Conservation (phyloP, 2,888 invertebrate species). For the Muscina levida region DNA sequence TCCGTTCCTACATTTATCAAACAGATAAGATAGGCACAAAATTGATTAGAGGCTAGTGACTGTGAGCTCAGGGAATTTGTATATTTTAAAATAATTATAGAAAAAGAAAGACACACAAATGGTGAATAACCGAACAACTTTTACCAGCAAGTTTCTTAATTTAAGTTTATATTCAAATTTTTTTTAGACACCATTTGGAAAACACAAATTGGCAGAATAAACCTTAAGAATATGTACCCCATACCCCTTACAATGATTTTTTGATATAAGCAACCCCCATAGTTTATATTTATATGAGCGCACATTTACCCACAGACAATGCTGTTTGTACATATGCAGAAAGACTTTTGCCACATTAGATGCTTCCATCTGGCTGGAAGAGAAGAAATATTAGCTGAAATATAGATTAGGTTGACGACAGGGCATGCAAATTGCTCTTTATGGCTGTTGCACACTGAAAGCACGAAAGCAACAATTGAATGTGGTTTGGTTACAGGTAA, state of each 20-base stretch:
- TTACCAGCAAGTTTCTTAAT: not conserved
- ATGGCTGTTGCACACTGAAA: not conserved
- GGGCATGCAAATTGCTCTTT: constrained; percentile 22
- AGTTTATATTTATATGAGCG: not conserved
- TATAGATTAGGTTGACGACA: constrained; percentile 6
- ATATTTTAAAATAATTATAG: not conserved
- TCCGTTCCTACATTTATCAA: constrained; percentile 16
- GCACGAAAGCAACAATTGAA: not conserved
- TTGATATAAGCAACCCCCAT: not conserved
- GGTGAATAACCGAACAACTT: not conserved
- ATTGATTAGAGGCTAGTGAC: constrained; percentile 50
- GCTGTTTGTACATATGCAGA: not conserved
- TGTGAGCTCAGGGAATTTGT: not conserved
- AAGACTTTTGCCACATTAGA: constrained; percentile 1
- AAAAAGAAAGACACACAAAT: constrained; percentile 4
- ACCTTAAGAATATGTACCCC: too few species aligned
- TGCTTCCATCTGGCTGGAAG: constrained; percentile 24
- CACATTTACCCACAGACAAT: not conserved
- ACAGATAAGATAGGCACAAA: constrained; percentile 56
- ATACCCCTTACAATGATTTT: not conserved
- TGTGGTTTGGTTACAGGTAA: too few species aligned
- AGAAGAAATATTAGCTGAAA: constrained; percentile 19
- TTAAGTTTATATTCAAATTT: not conserved
- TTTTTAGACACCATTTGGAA: too few species aligned
- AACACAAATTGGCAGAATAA: too few species aligned